Evolutionary conservation across 2,797 vertebrate genomes (phyloP).

Genomic region (Cynopterus sphinx): DNA sequence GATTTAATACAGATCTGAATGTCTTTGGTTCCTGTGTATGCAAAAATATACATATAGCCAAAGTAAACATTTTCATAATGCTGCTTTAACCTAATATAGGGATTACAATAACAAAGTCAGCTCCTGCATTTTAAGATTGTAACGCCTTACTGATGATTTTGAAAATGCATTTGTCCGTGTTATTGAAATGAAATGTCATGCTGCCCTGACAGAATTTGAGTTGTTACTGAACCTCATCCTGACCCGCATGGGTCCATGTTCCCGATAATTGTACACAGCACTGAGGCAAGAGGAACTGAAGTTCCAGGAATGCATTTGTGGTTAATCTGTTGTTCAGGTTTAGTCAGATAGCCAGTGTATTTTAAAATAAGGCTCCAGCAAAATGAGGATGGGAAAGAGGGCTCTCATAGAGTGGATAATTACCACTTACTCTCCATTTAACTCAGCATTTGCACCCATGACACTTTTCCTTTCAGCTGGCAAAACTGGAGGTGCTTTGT

Average conservation of each 20-base stretch:
- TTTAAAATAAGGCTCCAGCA: background rate
- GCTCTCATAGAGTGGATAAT: background rate
- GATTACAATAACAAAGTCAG: background rate
- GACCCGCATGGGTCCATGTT: background rate
- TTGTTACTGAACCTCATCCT: background rate
- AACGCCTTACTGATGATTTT: background rate
- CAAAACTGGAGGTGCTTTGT: background rate
- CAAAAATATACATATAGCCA: constrained; percentile 26
- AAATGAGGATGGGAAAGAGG: background rate
- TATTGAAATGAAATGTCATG: constrained; percentile 29
- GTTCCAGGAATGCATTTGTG: constrained; percentile 71
- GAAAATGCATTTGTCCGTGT: constrained; percentile 47
- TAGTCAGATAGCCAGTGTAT: constrained; percentile 2
- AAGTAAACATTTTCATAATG: constrained; percentile 65
- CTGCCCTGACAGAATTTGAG: constrained; percentile 55
- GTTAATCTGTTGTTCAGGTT: constrained; percentile 52
- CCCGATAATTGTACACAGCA: constrained; percentile 14
- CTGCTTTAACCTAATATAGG: constrained; percentile 25
- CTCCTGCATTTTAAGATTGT: background rate
- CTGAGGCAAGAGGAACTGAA: background rate
- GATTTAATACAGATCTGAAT: constrained; percentile 14
- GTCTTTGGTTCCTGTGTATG: constrained; percentile 14
- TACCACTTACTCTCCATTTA: background rate
- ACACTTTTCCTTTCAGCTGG: background rate
- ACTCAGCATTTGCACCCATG: background rate